phyloP scores from a whole-genome alignment of 2,888 invertebrate genomes.

The Zygothrica quintamaculata region DNA sequence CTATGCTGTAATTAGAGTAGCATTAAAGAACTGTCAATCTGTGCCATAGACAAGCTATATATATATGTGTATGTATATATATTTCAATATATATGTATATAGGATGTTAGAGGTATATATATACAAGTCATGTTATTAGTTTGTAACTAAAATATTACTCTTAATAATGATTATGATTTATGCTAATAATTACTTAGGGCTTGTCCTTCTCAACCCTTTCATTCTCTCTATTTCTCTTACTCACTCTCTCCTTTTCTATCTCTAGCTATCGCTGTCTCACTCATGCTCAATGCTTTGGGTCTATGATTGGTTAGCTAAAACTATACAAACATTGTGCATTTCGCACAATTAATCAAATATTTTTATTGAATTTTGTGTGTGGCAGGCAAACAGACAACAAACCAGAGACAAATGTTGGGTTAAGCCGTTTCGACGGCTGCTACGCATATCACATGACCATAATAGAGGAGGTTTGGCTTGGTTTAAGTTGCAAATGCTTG shows the following conservation, averaged over 20 bases:
- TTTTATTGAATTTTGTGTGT: constrained; percentile 69
- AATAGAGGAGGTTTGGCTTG: neutral
- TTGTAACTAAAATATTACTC: too few species aligned
- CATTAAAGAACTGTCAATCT: too few species aligned
- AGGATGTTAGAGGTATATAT: too few species aligned
- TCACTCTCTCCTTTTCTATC: neutral
- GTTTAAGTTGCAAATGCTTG: too few species aligned
- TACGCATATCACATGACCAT: constrained; percentile 48
- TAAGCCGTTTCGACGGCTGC: constrained; percentile 36
- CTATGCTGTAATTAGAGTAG: too few species aligned
- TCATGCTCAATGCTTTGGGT: neutral
- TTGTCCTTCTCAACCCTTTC: neutral
- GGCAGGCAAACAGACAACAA: constrained; percentile 53
- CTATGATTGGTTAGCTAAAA: constrained; percentile 55
- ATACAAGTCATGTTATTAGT: too few species aligned
- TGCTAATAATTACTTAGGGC: constrained; percentile 14
- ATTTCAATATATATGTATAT: too few species aligned
- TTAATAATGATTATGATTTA: neutral
- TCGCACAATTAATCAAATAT: constrained; percentile 74
- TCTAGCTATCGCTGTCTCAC: neutral
- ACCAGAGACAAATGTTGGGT: constrained; percentile 58
- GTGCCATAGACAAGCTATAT: too few species aligned
- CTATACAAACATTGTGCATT: constrained; percentile 71
- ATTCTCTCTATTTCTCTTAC: neutral
- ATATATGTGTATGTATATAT: too few species aligned